These are phyloP conservation scores for Caranx melampygus DNA, from an alignment of 2,113 vertebrate species.

Conservation along the genomic window DNA sequence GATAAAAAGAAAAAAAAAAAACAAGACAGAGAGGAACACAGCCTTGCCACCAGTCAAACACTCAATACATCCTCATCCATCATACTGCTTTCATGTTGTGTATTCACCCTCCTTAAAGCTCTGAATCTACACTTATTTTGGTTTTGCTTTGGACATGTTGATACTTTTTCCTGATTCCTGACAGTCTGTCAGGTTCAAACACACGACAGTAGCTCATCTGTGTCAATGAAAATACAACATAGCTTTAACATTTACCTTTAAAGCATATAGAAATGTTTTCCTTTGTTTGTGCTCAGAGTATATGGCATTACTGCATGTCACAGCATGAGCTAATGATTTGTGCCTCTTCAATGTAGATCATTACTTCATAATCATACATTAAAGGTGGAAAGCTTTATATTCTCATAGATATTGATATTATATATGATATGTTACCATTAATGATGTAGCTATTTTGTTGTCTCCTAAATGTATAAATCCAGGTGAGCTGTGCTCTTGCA, in stretches of 20 bases:
- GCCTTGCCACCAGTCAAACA: slow-evolving; percentile 46
- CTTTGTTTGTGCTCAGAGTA: too few species aligned
- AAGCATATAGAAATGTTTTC: background rate
- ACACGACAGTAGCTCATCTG: background rate
- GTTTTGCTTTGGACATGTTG: background rate
- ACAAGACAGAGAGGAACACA: slow-evolving; percentile 9
- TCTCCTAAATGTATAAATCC: too few species aligned
- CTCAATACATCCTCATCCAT: slow-evolving; percentile 22
- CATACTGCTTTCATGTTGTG: slow-evolving; percentile 5
- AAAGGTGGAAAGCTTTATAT: too few species aligned
- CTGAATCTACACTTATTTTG: slow-evolving; percentile 4
- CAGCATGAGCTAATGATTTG: too few species aligned
- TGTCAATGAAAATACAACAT: background rate
- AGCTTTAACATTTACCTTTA: background rate
- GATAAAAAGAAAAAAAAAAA: slow-evolving; percentile 7
- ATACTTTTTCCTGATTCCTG: background rate
- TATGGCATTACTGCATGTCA: too few species aligned
- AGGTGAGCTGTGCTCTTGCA: too few species aligned
- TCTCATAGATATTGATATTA: too few species aligned
- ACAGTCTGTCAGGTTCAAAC: background rate
- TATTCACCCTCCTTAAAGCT: slow-evolving; percentile 13
- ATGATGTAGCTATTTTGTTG: too few species aligned
- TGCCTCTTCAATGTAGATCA: too few species aligned
- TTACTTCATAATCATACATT: too few species aligned
- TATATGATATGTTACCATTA: too few species aligned